phyloP scores from a whole-genome alignment of 2,113 vertebrate species.

The Synchiropus splendidus region DNA sequence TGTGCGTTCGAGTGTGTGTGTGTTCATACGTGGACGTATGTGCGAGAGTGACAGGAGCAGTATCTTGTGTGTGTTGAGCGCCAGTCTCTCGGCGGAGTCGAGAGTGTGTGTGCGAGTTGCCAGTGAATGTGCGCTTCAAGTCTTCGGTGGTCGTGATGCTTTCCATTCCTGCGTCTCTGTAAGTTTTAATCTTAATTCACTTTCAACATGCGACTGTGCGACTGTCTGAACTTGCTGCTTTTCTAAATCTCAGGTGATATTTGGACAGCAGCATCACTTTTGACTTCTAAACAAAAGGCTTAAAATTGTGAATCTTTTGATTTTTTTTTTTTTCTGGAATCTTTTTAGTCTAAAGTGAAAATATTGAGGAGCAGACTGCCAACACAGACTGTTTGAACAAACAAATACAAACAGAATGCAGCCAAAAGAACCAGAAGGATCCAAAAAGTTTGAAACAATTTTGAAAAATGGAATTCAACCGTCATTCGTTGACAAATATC shows the following conservation, averaged over 20 bases:
- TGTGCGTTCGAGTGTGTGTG: constrained; percentile 12
- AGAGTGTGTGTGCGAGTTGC: constrained; percentile 28
- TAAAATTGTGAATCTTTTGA: background rate
- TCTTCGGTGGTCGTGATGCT: constrained; percentile 47
- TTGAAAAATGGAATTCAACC: no score
- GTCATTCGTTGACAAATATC: no score
- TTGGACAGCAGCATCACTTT: no score
- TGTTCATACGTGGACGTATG: constrained; percentile 9
- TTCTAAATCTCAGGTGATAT: no score
- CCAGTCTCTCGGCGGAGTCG: constrained; percentile 16
- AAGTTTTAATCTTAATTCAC: constrained; percentile 25
- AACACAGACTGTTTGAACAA: constrained; percentile 9
- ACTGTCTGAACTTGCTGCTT: no score
- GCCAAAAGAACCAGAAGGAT: no score
- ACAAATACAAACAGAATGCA: constrained; percentile 27
- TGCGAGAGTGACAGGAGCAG: constrained; percentile 13
- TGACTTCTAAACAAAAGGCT: background rate
- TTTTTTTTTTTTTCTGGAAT: constrained; percentile 6
- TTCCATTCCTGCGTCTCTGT: constrained; percentile 45
- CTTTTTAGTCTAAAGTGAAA: constrained; percentile 20
- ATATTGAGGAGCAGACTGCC: constrained; percentile 35
- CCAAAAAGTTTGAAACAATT: constrained; percentile 10
- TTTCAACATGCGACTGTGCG: no score
- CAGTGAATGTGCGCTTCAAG: constrained; percentile 36
- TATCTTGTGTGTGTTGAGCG: constrained; percentile 20